Conservation (phyloP, 2,797 vertebrate genomes). For the Brotula barbata region DNA sequence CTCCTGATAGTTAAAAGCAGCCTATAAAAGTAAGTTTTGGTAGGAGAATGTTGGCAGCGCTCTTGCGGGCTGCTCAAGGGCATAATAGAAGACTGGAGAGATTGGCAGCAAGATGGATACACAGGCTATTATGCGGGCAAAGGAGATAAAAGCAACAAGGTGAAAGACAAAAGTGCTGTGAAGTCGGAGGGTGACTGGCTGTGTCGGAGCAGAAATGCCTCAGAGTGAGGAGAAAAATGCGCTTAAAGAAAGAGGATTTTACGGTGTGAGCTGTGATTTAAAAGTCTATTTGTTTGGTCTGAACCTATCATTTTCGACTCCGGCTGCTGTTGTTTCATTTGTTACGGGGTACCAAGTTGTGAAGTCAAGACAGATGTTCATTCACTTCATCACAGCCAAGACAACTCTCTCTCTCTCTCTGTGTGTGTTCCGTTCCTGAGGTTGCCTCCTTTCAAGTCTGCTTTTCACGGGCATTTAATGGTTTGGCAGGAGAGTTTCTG, state of each 20-base stretch:
- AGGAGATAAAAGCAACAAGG: conserved; percentile 47
- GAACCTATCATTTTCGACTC: not conserved
- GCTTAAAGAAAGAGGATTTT: conserved; percentile 12
- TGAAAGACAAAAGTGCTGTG: conserved; percentile 52
- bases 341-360: not conserved
- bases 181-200: conserved; percentile 43
- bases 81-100: conserved; percentile 35
- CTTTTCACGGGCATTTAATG: no score
- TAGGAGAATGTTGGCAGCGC: conserved; percentile 17
- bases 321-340: conserved; percentile 1
- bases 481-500: no score
- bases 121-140: conserved; percentile 31
- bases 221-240: conserved; percentile 8
- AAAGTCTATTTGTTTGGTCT: conserved; percentile 7
- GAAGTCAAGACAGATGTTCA: conserved; percentile 7
- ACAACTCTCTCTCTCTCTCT: not conserved
- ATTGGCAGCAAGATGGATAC: conserved; percentile 40
- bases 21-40: conserved; percentile 7
- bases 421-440: no score
- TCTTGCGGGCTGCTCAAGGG: conserved; percentile 40
- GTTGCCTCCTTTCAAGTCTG: no score
- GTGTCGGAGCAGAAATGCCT: conserved; percentile 12
- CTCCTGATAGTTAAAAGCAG: conserved; percentile 7
- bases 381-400: not conserved
- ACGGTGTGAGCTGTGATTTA: not conserved